A percentile compares a stretch with the other conserved stretches of the same genome.
Evolutionary conservation across 2,113 vertebrate species (phyloP).

Genomic region (Prunella himalayana): DNA sequence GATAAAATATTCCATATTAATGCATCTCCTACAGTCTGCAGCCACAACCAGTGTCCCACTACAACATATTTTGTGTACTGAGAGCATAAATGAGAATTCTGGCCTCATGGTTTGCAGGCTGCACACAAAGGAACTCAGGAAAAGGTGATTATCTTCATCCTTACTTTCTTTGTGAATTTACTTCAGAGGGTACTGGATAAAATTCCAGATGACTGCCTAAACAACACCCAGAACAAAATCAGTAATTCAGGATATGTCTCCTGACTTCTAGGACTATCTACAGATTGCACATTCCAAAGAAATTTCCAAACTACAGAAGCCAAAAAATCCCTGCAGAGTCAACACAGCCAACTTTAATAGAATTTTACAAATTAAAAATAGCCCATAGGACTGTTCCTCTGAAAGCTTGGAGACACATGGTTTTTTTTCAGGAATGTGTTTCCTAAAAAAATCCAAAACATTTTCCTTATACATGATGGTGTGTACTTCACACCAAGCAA

Average conservation of each 20-base stretch:
- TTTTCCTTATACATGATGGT: not conserved
- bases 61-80: not conserved
- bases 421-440: not conserved
- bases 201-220: not conserved
- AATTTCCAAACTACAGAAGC: not conserved
- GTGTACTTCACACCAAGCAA: not conserved
- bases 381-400: not conserved
- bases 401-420: not conserved
- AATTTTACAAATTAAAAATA: not conserved
- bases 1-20: not conserved
- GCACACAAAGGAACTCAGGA: not conserved
- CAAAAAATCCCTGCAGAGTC: not conserved
- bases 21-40: not conserved
- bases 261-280: not conserved
- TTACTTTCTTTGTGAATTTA: not conserved
- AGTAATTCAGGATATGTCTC: not conserved
- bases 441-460: not conserved
- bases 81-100: not conserved
- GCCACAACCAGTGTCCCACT: not conserved
- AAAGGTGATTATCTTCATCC: not conserved
- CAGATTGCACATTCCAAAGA: not conserved
- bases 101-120: not conserved
- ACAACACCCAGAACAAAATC: not conserved
- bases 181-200: not conserved
- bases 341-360: not conserved